Percentiles rank a stretch among this genome's conserved stretches.
Evolutionary conservation across 2,113 vertebrate species (phyloP).

Genomic region (Pituophis catenifer): DNA sequence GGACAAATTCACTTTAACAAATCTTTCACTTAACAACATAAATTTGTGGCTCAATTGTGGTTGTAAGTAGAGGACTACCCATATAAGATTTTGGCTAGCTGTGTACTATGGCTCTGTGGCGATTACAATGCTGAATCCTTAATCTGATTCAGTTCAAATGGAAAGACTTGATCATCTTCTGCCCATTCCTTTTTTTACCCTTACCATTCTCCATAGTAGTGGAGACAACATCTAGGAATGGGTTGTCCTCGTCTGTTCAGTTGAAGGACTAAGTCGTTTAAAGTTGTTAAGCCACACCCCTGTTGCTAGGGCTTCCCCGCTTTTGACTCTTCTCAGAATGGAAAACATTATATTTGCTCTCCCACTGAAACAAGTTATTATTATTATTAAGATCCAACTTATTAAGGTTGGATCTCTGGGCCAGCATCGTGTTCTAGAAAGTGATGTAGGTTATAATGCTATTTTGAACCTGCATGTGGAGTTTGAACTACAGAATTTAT

Average conservation of each 20-base stretch:
- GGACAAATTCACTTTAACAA: too few relatives aligned
- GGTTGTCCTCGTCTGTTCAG: too few relatives aligned
- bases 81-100: background rate
- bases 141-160: background rate
- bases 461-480: background rate
- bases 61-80: too few relatives aligned
- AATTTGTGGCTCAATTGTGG: too few relatives aligned
- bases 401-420: background rate
- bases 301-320: too few relatives aligned
- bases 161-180: background rate
- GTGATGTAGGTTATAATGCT: background rate
- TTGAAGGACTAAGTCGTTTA: too few relatives aligned
- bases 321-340: background rate
- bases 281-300: too few relatives aligned
- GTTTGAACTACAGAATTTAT: background rate
- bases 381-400: background rate
- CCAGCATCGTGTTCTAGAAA: background rate
- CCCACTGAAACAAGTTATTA: background rate
- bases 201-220: background rate
- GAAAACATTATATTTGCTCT: background rate
- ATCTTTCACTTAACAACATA: too few relatives aligned
- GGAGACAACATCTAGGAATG: too few relatives aligned
- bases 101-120: background rate
- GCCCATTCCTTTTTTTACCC: background rate
- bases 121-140: background rate